Conservation (phyloP, 2,888 invertebrate species). For the Vesta saturnalis region DNA sequence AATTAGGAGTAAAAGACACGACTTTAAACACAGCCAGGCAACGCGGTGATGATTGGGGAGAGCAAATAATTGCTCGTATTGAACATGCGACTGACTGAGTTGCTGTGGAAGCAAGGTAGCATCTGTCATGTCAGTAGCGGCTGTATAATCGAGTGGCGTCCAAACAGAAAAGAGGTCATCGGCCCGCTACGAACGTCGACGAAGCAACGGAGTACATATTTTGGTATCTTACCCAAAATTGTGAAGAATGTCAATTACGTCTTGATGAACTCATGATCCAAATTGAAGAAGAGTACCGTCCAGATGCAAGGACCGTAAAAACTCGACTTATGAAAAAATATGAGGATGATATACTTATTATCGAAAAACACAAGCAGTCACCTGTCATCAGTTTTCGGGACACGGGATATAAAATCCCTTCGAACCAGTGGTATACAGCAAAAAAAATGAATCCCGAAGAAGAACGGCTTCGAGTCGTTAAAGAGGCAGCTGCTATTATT, state of each 20-base stretch:
- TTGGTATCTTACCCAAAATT: conserved; percentile 17
- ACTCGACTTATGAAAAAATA: conserved; percentile 31
- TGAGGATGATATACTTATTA: conserved; percentile 39
- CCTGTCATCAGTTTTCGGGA: conserved; percentile 41
- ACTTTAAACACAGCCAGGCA: not conserved
- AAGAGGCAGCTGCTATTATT: conserved; percentile 42
- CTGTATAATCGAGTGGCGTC: not conserved
- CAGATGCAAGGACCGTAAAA: conserved; percentile 30
- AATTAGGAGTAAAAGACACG: not conserved
- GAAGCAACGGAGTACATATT: conserved; percentile 38
- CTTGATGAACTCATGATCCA: conserved; percentile 28
- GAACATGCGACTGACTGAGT: conserved; percentile 24
- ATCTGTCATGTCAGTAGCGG: conserved; percentile 21
- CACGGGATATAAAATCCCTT: conserved; percentile 41
- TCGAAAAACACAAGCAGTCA: conserved; percentile 25
- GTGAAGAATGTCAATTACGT: conserved; percentile 22
- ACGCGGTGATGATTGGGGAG: conserved; percentile 20
- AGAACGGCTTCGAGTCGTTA: conserved; percentile 37
- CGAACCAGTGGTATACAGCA: conserved; percentile 33
- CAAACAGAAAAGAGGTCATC: conserved; percentile 29
- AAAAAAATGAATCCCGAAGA: conserved; percentile 33
- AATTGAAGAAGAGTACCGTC: conserved; percentile 12
- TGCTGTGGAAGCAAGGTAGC: conserved; percentile 29
- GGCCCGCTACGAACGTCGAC: conserved; percentile 31
- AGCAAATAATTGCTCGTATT: conserved; percentile 21